Evolutionary conservation across 2,113 vertebrate species (phyloP).

Genomic region (Protobothrops flavoviridis): DNA sequence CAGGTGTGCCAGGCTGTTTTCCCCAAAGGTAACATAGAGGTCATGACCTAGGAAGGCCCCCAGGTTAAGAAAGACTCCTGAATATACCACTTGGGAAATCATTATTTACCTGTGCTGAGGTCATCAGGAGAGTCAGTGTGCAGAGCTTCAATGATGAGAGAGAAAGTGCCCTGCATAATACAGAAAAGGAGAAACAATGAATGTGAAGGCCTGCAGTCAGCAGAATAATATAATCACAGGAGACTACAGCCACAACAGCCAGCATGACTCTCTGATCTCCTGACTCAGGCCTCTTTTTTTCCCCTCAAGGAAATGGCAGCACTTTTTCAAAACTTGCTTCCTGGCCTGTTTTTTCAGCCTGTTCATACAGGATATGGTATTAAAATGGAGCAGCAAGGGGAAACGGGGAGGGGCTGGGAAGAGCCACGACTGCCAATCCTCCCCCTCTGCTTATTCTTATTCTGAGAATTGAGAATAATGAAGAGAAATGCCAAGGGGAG

Average conservation of each 20-base stretch:
- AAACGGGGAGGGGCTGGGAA: background rate
- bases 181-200: constrained; percentile 38
- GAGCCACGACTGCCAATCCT: constrained; percentile 66
- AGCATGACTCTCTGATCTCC: constrained; percentile 4
- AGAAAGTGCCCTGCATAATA: constrained; percentile 90
- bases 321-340: constrained; percentile 54
- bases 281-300: constrained; percentile 38
- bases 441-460: constrained; percentile 55
- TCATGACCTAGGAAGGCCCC: background rate
- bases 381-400: background rate
- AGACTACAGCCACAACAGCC: background rate
- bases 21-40: background rate
- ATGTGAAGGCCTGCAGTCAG: background rate
- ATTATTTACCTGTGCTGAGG: constrained; percentile 87
- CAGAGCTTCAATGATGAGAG: constrained; percentile 96
- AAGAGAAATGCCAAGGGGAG: background rate
- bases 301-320: constrained; percentile 52
- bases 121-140: constrained; percentile 92
- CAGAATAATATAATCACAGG: background rate
- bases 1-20: background rate
- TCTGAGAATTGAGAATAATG: constrained; percentile 64
- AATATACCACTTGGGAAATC: background rate
- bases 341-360: constrained; percentile 51
- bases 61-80: background rate
- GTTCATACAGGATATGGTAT: constrained; percentile 41